Percentiles rank a stretch among this genome's conserved stretches.
Conservation (phyloP, 64 coral and sea anemone genomes). For the Orbicella faveolata region DNA sequence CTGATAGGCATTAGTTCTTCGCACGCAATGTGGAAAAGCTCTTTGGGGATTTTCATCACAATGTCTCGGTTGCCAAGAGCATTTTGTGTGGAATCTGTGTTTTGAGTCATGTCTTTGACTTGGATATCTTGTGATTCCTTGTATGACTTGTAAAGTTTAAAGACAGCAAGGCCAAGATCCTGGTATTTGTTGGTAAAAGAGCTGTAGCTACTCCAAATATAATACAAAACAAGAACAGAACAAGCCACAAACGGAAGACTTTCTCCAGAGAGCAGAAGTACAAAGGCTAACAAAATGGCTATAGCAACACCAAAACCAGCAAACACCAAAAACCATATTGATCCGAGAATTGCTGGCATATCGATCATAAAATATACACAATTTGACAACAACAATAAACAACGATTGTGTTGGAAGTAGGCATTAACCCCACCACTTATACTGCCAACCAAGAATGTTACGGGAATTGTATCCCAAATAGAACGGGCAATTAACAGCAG, state of each 20-base stretch:
- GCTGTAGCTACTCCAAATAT: neutral
- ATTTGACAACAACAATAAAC: too few relatives aligned
- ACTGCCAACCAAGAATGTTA: neutral
- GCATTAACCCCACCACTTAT: too few relatives aligned
- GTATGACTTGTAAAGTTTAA: neutral
- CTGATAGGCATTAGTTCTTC: constrained; percentile 1
- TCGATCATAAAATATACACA: neutral
- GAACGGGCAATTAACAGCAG: too few relatives aligned
- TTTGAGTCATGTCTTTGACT: neutral
- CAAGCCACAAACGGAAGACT: too few relatives aligned
- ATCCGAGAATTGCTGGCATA: neutral
- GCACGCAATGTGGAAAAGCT: neutral
- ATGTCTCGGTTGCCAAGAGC: neutral
- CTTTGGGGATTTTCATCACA: constrained; percentile 3
- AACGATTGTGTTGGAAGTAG: too few relatives aligned
- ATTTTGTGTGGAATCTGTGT: neutral
- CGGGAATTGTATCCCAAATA: neutral
- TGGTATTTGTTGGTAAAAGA: constrained; percentile 15
- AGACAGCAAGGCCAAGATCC: neutral
- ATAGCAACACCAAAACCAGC: too few relatives aligned
- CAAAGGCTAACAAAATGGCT: too few relatives aligned
- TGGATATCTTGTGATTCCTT: neutral
- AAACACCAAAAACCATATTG: neutral
- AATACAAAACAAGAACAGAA: too few relatives aligned
- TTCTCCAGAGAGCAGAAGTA: too few relatives aligned